These are phyloP conservation scores for Eclectus roratus DNA, from an alignment of 2,113 vertebrate genomes.

Conservation along the genomic window DNA sequence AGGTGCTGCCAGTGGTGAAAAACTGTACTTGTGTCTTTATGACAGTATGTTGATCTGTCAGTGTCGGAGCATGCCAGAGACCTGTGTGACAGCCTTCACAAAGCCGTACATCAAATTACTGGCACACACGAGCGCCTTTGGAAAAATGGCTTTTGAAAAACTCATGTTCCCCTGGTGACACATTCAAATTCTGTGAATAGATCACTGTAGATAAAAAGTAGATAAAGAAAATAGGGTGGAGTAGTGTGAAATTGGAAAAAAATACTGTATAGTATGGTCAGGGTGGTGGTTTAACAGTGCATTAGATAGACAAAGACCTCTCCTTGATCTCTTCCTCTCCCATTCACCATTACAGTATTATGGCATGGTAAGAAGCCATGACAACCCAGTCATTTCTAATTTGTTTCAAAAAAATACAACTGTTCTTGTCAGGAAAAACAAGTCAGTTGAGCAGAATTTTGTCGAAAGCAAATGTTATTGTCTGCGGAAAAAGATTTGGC, in stretches of 20 bases:
- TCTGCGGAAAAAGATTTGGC: neutral
- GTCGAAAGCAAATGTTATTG: neutral
- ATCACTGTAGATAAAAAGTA: neutral
- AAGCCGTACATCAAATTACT: constrained; percentile 40
- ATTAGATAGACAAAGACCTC: neutral
- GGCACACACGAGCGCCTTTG: neutral
- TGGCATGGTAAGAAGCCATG: neutral
- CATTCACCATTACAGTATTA: neutral
- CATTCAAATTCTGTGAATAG: constrained; percentile 1
- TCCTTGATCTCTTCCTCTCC: neutral
- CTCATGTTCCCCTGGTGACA: neutral
- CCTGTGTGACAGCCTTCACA: constrained; percentile 54
- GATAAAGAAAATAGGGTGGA: neutral
- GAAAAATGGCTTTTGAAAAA: neutral
- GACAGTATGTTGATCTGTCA: constrained; percentile 32
- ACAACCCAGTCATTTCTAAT: neutral
- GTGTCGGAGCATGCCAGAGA: neutral
- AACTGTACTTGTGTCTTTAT: neutral
- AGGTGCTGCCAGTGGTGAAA: constrained; percentile 22
- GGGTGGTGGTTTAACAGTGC: neutral
- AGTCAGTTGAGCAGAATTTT: neutral
- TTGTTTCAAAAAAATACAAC: neutral
- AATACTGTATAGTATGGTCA: neutral
- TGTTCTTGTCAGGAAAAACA: neutral
- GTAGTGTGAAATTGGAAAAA: neutral